These are phyloP conservation scores for Channallabes apus DNA, from an alignment of 2,797 vertebrate genomes.

Conservation along the genomic window DNA sequence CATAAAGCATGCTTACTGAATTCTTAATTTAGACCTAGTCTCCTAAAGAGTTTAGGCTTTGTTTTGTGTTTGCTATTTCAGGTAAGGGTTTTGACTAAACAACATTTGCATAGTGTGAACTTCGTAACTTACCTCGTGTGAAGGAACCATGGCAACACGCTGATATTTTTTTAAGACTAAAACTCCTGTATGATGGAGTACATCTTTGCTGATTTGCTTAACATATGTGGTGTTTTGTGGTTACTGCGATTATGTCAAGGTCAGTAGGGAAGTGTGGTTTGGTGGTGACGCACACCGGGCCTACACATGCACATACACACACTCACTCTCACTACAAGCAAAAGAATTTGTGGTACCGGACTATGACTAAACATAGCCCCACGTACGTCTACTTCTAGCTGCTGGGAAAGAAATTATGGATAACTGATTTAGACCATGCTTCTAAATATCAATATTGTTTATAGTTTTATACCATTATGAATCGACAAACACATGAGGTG, in stretches of 20 bases:
- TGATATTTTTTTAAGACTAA: not conserved
- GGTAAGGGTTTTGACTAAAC: not conserved
- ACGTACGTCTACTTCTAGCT: slow-evolving; percentile 4
- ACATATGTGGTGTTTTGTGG: slow-evolving; percentile 39
- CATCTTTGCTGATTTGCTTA: slow-evolving; percentile 17
- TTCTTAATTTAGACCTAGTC: not conserved
- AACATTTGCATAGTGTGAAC: slow-evolving; percentile 13
- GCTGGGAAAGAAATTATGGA: slow-evolving; percentile 10
- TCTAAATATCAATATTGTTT: slow-evolving; percentile 8
- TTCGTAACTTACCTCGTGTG: not conserved
- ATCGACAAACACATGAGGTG: not conserved
- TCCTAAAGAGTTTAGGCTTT: not conserved
- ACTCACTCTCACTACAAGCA: not conserved
- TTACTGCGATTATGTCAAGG: slow-evolving; percentile 24
- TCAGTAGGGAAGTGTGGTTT: slow-evolving; percentile 40
- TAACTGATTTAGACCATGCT: not conserved
- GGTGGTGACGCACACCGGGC: slow-evolving; percentile 41
- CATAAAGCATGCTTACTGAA: not conserved
- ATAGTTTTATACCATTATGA: not conserved
- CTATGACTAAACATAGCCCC: slow-evolving; percentile 32
- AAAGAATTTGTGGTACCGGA: slow-evolving; percentile 13
- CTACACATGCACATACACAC: slow-evolving; percentile 15
- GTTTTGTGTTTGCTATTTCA: not conserved
- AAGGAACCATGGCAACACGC: not conserved
- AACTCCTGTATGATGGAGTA: not conserved